These are phyloP conservation scores for Eolophus roseicapilla DNA, from an alignment of 2,113 vertebrate species.

Conservation along the genomic window DNA sequence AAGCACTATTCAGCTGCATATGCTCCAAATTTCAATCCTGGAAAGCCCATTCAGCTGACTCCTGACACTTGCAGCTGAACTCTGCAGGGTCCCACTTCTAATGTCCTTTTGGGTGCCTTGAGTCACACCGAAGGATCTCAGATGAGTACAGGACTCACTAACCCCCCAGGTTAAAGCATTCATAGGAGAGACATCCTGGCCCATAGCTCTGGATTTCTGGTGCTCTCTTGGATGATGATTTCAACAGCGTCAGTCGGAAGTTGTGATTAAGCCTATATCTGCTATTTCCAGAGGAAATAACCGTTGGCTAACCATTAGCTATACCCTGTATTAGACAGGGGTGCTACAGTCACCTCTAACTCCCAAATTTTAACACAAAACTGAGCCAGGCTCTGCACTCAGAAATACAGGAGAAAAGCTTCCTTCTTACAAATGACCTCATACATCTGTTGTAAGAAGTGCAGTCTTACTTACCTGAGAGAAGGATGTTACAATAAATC, in stretches of 20 bases:
- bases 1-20: neutral
- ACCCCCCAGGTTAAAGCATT: neutral
- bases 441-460: rapidly evolving
- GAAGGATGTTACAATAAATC: neutral
- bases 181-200: neutral
- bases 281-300: neutral
- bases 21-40: neutral
- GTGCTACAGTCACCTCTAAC: neutral
- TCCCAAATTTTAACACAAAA: neutral
- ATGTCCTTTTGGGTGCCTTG: neutral
- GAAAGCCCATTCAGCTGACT: neutral
- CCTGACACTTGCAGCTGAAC: neutral
- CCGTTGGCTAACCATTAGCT: neutral
- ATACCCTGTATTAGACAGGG: neutral
- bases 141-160: neutral
- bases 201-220: neutral
- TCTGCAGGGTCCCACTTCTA: neutral
- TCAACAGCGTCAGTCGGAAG: neutral
- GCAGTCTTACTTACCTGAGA: neutral
- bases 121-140: neutral
- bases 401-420: neutral
- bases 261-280: neutral
- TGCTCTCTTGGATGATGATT: neutral
- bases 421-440: neutral
- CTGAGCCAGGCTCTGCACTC: rapidly evolving